Evolutionary conservation across 2,888 invertebrate genomes (phyloP), one percentile per base, ranked within the genome.

Genomic region (Punctoribates punctum): DNA sequence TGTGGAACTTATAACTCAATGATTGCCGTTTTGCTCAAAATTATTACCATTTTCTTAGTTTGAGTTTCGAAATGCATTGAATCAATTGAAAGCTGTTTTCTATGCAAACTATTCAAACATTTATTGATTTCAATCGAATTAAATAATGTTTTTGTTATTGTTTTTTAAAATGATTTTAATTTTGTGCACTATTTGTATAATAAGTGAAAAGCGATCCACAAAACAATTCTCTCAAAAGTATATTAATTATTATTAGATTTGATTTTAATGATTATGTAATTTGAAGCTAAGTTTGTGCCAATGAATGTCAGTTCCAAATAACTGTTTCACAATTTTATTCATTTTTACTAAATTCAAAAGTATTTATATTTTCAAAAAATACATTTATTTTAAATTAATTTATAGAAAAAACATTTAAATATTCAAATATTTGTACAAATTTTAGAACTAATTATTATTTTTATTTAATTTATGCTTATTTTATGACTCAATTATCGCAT

Each of bases 301-400:
- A 67, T 67, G 11, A 67, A 67, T 67, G 15, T n/a, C 38, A 67
- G 65, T 67, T 67, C 38, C 65, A 67, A 67, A 67, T 67, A 67
- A 29, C 25, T 60, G 17, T 51, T 27, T 60, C 60, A 60, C 60
- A 60, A 60, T 29, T 60, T 60, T 29, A 57, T 57, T 27, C 60
- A 60, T 60, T 60, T 27, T 60, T 60, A 60, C 57, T 57, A 57
- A 57, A 57, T 57, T 57, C n/a, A 60, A 27, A 60, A 60, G 27
- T 60, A 60, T 60, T 60, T 60, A 60, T 60, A 60, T 60, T 29
- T 60, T 60, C 27, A 27, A 60, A 60, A 60, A 51, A 54, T n/a
- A 20, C 34, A 34, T 34, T 42, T 42, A 42, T 42, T 42, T 42
- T 57, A 25, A 25, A 57, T 51, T 51, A 51, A 51, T 20, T 51